Base-by-base conservation (phyloP, 2,888 invertebrate genomes). In the Cyaniris semiargus region DNA sequence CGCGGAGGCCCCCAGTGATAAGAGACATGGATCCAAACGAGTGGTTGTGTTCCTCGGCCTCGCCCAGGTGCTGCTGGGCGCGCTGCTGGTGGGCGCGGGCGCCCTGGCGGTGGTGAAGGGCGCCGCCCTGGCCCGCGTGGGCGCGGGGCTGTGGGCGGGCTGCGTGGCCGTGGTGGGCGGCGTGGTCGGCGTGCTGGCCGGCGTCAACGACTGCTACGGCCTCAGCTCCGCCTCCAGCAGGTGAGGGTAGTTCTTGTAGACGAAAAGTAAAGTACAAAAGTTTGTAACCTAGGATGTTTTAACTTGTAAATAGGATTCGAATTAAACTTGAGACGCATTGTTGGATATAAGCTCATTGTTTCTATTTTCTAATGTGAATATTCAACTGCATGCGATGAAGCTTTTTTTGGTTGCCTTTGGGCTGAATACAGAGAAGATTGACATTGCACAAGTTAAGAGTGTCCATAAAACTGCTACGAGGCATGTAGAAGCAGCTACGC, bases 81-180 rank as follows among this genome's bases (percentile, higher is more conserved):
- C 95, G 78, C 87, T 95, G 82, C 90, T 96, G 88, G 94, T 95
- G 80, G 95, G 95, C 6, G 95, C 95, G 78, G 96, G 96, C 1
- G 95, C 95, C 31, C 84, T 95, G 80, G 96, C 95, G 2, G 94
- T 96, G 80, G 94, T 95, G 80, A 95, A 96, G 85, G 95, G 95
- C 72, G 95, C 96, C 72, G 91, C 94, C 79, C 86, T 94, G 80
- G 90, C 95, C 48, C 86, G 94, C 76, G 95, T 95, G 44, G 96
- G 96, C 31, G 96, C 95, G 1, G 96, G 96, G 3, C 90, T 96
- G 77, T 96, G 96, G 96, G 95, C 96, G 72, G 96, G 96, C 27
- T 94, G 95, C 79, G 90, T 95, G 66, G 95, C 96, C 13, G 94
- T 96, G 21, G 94, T 95, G 7, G 94, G 96, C 0, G 96, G 96